Base-by-base conservation (phyloP, 1,140 invertebrate species). In the Aphaenogaster ashmeadi region DNA sequence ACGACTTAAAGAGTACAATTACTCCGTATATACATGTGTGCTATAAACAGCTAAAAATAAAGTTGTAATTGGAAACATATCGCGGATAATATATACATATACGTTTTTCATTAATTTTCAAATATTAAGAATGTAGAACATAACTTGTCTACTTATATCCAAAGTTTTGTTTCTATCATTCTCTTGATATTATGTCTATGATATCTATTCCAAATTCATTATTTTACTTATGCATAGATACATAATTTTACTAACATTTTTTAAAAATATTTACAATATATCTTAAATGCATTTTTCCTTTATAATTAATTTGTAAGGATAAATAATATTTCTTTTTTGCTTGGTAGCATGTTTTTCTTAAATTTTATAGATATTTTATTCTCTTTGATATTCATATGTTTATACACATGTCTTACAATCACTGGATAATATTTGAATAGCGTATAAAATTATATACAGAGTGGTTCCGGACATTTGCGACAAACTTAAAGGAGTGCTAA, bases 391-490 rank as follows among this genome's bases (percentile, higher is more conserved):
- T 6, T 33, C 5, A 60, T 33, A 60, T 60, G 27, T 60, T 33
- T 60, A 33, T 33, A 60, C 9, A 60, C 33, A 60, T 21, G 5
- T 33, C 1, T 33, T 60, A 66, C 4, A 3, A 21, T 66, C 21
- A 21, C 8, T 38, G n/a, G 15, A 44, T 66, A 66, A 66, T 67
- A 67, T 67, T 67, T 44, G 0, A 67, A 67, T 67, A 44, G 64
- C 11, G n/a, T 67, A 67, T 67, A 11, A 4, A 44, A 21, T 44
- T 44, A 67, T 27, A 27, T 27, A 27, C 27, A 27, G 27, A 0
- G 27, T 27, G 27, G 27, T 27, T 27, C 27, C 27, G 27, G 27
- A 27, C 27, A 27, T 27, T 27, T 27, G 27, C 27, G 0, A 27
- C 27, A 27, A 27, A 27, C 27, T 27, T 27, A 27, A 27, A 27